Evolutionary conservation across 2,797 vertebrate genomes (phyloP).

Genomic region (Gambusia yucatana): DNA sequence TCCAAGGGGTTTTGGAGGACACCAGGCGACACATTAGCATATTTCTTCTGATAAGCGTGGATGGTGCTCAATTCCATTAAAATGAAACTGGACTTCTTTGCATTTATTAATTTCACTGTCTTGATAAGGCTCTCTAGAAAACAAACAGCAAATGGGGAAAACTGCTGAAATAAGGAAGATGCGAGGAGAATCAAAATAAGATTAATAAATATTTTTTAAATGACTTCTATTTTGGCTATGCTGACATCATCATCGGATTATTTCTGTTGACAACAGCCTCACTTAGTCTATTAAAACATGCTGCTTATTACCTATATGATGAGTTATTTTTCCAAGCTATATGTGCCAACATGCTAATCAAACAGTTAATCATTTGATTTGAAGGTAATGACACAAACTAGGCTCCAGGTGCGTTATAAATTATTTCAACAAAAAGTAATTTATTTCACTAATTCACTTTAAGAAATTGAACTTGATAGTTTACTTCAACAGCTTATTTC

Average conservation of each 20-base stretch:
- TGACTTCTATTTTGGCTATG: constrained; percentile 11
- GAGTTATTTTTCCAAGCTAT: background rate
- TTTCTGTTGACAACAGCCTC: background rate
- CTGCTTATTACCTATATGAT: background rate
- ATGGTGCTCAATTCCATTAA: constrained; percentile 69
- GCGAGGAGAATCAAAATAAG: constrained; percentile 14
- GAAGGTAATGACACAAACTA: background rate
- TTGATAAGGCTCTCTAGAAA: constrained; percentile 45
- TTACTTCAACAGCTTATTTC: background rate
- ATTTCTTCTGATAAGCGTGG: constrained; percentile 68
- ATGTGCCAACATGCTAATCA: background rate
- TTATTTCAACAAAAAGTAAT: background rate
- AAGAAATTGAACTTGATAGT: background rate
- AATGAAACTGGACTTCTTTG: constrained; percentile 65
- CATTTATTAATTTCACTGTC: constrained; percentile 66
- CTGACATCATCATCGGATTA: background rate
- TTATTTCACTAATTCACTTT: background rate
- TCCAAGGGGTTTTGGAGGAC: constrained; percentile 43
- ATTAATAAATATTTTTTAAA: background rate
- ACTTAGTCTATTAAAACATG: background rate
- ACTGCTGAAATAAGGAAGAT: constrained; percentile 18
- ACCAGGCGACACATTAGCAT: constrained; percentile 64
- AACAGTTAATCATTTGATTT: background rate
- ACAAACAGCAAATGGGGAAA: constrained; percentile 52
- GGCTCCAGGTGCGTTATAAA: background rate